A percentile compares a stretch with the other conserved stretches of the same genome.
Conservation (phyloP, 53 echinoderm and acorn worm species). For the Echinarachnius parma region DNA sequence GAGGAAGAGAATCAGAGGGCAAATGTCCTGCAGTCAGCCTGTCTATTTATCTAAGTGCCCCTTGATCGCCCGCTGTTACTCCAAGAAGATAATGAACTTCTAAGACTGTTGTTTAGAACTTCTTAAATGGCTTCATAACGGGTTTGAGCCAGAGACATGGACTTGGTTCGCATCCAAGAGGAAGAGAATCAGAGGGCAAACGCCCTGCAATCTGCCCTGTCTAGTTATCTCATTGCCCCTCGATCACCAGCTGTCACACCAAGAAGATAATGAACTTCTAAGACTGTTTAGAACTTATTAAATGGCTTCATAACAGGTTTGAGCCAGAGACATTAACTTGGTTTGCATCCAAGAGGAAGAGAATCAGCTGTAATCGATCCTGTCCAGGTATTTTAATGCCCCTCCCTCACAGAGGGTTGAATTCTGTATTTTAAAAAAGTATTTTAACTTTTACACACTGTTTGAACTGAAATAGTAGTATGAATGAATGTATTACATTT, state of each 20-base stretch:
- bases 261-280: no score
- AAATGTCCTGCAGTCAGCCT: conserved; percentile 65
- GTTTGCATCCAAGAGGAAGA: conserved; percentile 81
- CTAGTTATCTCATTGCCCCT: conserved; percentile 29
- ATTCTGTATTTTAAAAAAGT: no score
- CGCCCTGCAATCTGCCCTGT: conserved; percentile 81
- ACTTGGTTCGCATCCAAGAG: conserved; percentile 67
- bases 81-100: conserved; percentile 76
- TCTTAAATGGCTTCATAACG: no score
- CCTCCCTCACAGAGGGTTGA: conserved; percentile 70
- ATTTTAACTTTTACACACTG: no score
- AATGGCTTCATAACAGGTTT: no score
- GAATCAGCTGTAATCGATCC: conserved; percentile 80
- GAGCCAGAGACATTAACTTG: conserved; percentile 68
- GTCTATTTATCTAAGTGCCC: conserved; percentile 11
- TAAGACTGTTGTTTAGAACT: no score
- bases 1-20: conserved; percentile 78
- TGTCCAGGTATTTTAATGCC: conserved; percentile 27
- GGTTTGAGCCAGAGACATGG: conserved; percentile 68
- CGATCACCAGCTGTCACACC: conserved; percentile 69
- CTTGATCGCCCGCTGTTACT: conserved; percentile 64
- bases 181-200: conserved; percentile 78
- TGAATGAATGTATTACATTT: no score
- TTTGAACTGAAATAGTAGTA: no score
- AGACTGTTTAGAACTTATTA: no score